Evolutionary conservation across 2,888 invertebrate species (phyloP), one percentile per base, ranked within the genome.

Genomic region (Agrotis clavis): DNA sequence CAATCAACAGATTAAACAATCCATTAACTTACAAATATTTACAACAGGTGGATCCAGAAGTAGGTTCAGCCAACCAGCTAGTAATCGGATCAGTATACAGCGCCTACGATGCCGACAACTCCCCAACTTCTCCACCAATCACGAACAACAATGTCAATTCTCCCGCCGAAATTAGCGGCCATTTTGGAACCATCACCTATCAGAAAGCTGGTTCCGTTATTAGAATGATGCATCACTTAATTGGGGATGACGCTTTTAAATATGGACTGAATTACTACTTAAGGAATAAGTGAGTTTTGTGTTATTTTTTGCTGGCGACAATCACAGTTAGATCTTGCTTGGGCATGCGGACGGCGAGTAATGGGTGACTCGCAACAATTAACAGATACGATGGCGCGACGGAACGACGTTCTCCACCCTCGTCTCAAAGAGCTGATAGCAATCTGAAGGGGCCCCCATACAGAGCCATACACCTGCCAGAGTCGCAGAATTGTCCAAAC

Each of bases 151-250:
- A 96, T 18, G 97, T 97, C 0, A 95, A 96, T 73, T 97, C 97
- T 0, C 97, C 97, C 6, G 90, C 92, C 0, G 97, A 98, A 90
- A 97, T 98, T 25, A 94, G 94, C 45, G 95, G 90, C 0, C 97
- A 97, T 92, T 98, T 98, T 84, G 97, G 97, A 70, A 94, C 94
- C 0, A 97, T 98, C 59, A 97, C 97, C 0, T 98, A 98, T 83
- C 97, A 97, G 82, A 98, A 98, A 92, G 97, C 97, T 2, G 97
- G 95, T 5, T 90, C 95, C 0, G 92, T 96, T 0, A 96, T 96
- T 41, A 90, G 96, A 60, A 96, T 96, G 96, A 93, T 96, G 59
- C 95, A 96, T 74, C 93, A 96, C 83, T 87, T 95, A n/a, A 81
- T 96, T 18, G 94, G 94, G 6, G 93, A 95, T 65, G 90, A 90